Evolutionary conservation across 2,888 invertebrate species (phyloP), one percentile per base, ranked within the genome.

Genomic region (Omphaloscelis lunosa): DNA sequence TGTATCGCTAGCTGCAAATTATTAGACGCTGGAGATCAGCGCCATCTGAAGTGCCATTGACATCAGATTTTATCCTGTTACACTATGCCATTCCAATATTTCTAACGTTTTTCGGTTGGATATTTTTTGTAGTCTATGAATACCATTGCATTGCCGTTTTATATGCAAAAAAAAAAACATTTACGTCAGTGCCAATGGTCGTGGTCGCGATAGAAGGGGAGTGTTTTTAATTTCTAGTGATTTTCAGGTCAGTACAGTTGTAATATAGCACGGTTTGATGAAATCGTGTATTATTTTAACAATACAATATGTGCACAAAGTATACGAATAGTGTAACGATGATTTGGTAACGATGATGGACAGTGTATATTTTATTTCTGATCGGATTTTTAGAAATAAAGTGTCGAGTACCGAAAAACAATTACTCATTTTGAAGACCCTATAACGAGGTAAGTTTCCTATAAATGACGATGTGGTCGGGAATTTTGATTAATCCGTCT

Each of bases 211-310:
- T 79, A 84, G 82, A 84, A 87, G 87, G 88, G 89, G 88, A 90
- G 91, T 90, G 91, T 91, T 90, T 90, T 86, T 88, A 86, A 87
- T 89, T 88, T 90, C 81, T 90, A 87, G 90, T 89, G 85, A 88
- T 87, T 88, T 88, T 79, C 86, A 87, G 88, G 88, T 87, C 88
- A 88, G 88, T 88, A 83, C 78, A 87, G 75, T 85, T 87, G 72
- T 78, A 67, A 79, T 80, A 72, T 80, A 79, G 9, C 53, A 73
- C 82, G 79, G 76, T 87, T 85, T 85, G 68, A 65, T 66, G 34
- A 83, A 84, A 86, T 83, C 76, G 86, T 87, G 77, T 84, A 75
- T 79, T 79, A 87, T 78, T 80, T 74, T 86, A 82, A 86, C 82
- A 79, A 77, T 83, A 84, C 65, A 75, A 20, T 61, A 74, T 74